These are phyloP conservation scores for Eremobia ochroleuca DNA, from an alignment of 2,888 invertebrate species.

Conservation along the genomic window DNA sequence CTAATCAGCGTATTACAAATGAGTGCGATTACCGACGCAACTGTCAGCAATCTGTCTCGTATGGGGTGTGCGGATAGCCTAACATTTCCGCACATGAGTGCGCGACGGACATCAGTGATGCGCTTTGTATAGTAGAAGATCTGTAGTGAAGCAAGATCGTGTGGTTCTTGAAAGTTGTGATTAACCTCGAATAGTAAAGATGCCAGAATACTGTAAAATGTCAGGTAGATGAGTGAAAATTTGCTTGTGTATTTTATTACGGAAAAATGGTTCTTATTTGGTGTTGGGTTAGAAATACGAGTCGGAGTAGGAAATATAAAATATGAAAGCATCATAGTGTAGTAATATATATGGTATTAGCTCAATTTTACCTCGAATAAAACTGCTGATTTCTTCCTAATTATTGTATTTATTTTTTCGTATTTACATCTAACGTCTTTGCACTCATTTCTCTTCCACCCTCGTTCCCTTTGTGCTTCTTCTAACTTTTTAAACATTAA, in stretches of 20 bases:
- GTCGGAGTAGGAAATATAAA: not conserved
- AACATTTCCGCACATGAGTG: constrained; percentile 5
- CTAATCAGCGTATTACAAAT: constrained; percentile 27
- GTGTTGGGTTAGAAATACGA: not conserved
- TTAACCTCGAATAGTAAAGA: not conserved
- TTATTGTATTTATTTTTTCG: too few species aligned
- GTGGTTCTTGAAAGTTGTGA: not conserved
- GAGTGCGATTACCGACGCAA: constrained; percentile 9
- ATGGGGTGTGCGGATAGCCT: constrained; percentile 5
- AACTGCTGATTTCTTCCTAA: too few species aligned
- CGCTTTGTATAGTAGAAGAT: not conserved
- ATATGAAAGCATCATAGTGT: not conserved
- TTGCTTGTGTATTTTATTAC: not conserved
- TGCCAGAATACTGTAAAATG: not conserved
- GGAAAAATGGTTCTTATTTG: not conserved
- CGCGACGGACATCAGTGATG: not conserved
- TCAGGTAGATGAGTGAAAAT: constrained; percentile 9
- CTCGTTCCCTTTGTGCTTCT: too few species aligned
- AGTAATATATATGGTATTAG: too few species aligned
- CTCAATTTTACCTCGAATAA: too few species aligned
- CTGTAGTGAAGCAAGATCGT: not conserved
- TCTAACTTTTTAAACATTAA: too few species aligned
- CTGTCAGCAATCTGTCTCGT: constrained; percentile 5
- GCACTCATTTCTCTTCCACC: too few species aligned
- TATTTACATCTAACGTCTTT: too few species aligned